Evolutionary conservation across 2,113 vertebrate genomes (phyloP).

Genomic region (Variabilichromis moorii): DNA sequence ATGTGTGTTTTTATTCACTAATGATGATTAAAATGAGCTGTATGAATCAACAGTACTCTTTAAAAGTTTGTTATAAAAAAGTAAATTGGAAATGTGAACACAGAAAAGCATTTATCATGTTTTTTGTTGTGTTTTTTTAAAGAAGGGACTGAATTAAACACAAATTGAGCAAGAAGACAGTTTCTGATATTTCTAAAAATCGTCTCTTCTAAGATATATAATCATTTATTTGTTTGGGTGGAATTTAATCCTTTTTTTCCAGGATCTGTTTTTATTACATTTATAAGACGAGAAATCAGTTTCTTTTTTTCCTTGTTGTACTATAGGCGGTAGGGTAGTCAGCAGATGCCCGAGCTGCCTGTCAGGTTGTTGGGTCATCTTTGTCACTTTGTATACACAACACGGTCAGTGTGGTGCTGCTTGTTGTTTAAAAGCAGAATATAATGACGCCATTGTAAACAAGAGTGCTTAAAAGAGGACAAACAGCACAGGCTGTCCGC

Average conservation of each 20-base stretch:
- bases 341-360: background rate
- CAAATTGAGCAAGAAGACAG: background rate
- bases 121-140: background rate
- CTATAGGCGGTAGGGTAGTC: background rate
- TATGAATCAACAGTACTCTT: background rate
- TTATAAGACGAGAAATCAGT: background rate
- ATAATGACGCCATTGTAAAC: background rate
- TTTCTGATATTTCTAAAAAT: background rate
- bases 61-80: background rate
- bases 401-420: background rate
- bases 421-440: background rate
- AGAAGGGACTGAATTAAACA: background rate
- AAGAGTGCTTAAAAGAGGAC: background rate
- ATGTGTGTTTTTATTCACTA: background rate
- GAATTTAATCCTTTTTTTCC: background rate
- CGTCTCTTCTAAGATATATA: background rate
- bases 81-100: background rate
- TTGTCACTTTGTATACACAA: background rate
- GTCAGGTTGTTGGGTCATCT: background rate
- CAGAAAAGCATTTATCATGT: background rate
- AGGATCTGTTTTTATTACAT: background rate
- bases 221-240: background rate
- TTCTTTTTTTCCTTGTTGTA: background rate
- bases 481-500: background rate
- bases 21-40: background rate